phyloP scores from a whole-genome alignment of 2,888 invertebrate genomes.

The Adelognathus sp. region DNA sequence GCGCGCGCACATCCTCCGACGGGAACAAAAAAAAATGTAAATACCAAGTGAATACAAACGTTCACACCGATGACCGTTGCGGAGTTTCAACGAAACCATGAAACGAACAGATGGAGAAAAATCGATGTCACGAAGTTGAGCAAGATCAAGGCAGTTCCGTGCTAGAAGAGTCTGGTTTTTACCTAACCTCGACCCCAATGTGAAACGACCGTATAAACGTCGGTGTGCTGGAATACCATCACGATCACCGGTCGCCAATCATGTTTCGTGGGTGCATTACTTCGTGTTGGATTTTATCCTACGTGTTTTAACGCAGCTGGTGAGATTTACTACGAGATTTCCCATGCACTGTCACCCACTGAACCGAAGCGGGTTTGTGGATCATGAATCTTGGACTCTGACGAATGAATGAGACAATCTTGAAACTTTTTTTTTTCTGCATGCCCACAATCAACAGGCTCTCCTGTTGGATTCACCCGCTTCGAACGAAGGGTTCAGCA shows the following conservation, averaged over 20 bases:
- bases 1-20: constrained; percentile 39
- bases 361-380: not conserved
- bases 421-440: not conserved
- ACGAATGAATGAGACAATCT: not conserved
- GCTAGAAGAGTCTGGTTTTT: not conserved
- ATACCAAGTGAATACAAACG: constrained; percentile 1
- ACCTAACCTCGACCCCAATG: not conserved
- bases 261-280: constrained; percentile 28
- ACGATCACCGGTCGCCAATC: not conserved
- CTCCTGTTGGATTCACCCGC: not conserved
- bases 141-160: not conserved
- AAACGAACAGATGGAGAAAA: not conserved
- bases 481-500: not conserved
- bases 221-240: constrained; percentile 2
- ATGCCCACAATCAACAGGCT: not conserved
- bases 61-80: not conserved
- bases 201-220: constrained; percentile 14
- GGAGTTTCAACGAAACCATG: not conserved
- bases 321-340: not conserved
- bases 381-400: not conserved
- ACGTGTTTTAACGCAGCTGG: constrained; percentile 2
- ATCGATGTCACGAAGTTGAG: not conserved
- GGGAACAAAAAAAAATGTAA: constrained; percentile 17
- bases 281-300: constrained; percentile 21
- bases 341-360: not conserved